Conservation (phyloP, 92 coral and sea anemone species). For the Actinostola sp. region DNA sequence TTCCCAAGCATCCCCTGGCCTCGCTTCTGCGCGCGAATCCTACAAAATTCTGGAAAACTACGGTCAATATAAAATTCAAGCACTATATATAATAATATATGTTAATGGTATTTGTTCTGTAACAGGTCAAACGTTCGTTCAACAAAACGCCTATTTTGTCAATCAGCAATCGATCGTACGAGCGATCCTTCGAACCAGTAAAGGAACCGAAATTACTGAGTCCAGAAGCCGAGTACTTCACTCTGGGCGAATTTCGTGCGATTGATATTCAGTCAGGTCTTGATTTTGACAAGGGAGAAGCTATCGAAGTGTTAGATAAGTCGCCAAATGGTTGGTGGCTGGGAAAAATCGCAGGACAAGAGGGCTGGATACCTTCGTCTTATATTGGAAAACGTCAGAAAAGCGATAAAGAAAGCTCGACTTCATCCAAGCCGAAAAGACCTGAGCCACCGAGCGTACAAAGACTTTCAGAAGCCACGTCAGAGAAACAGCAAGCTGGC, state of each 20-base stretch:
- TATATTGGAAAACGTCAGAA: slow-evolving; percentile 79
- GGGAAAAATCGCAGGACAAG: slow-evolving; percentile 85
- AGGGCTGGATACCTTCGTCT: slow-evolving; percentile 99
- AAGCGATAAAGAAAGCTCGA: slow-evolving; percentile 12
- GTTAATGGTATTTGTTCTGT: neutral
- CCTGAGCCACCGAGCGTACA: slow-evolving; percentile 5
- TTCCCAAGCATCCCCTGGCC: no score
- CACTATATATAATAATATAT: no score
- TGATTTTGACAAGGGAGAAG: slow-evolving; percentile 73
- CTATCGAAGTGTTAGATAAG: slow-evolving; percentile 87
- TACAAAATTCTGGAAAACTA: no score
- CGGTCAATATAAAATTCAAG: no score
- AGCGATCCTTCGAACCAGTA: slow-evolving; percentile 36
- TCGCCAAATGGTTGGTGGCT: slow-evolving; percentile 99
- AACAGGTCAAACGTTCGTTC: slow-evolving; percentile 60
- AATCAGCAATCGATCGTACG: slow-evolving; percentile 63
- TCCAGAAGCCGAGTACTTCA: slow-evolving; percentile 85
- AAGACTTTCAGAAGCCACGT: neutral
- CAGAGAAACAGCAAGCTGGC: slow-evolving; percentile 9
- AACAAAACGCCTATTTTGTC: slow-evolving; percentile 40
- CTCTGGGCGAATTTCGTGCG: slow-evolving; percentile 87
- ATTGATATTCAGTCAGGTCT: slow-evolving; percentile 79
- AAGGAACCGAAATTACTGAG: slow-evolving; percentile 25
- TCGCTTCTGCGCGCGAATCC: no score
- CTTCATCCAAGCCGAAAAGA: slow-evolving; percentile 2